A percentile compares a stretch with the other conserved stretches of the same genome.
Evolutionary conservation across 2,888 invertebrate genomes (phyloP).

Genomic region (Megastigmus dorsalis): DNA sequence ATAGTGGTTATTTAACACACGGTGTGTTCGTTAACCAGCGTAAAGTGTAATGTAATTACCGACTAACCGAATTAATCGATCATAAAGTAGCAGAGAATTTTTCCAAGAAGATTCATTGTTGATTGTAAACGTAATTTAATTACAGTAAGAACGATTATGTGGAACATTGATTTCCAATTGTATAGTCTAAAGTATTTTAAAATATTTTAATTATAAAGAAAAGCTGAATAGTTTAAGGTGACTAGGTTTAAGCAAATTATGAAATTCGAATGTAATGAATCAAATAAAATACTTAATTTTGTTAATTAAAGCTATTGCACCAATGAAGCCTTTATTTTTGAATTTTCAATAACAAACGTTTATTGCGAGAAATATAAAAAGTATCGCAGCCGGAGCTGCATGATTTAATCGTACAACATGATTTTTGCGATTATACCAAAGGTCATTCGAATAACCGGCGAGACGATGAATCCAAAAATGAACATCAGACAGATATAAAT

Average conservation of each 20-base stretch:
- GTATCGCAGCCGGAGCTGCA: no score
- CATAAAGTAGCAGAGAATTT: not conserved
- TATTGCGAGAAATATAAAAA: not conserved
- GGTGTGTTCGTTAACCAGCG: not conserved
- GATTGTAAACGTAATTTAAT: not conserved
- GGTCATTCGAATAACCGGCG: slow-evolving; percentile 66
- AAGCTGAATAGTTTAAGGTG: slow-evolving; percentile 10
- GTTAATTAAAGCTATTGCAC: slow-evolving; percentile 4
- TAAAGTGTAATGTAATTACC: slow-evolving; percentile 17
- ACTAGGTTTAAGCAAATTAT: slow-evolving; percentile 35
- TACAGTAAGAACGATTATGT: not conserved
- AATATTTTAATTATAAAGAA: slow-evolving; percentile 6
- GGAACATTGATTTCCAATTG: slow-evolving; percentile 9
- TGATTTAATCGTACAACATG: slow-evolving; percentile 60
- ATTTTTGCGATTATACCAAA: slow-evolving; percentile 64
- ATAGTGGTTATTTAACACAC: not conserved
- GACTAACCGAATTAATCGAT: not conserved
- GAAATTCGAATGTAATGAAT: slow-evolving; percentile 33
- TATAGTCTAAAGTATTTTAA: slow-evolving; percentile 29
- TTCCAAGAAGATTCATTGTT: not conserved
- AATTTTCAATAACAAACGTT: not conserved
- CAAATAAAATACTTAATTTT: slow-evolving; percentile 48
- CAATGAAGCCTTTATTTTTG: slow-evolving; percentile 23
- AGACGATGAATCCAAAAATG: slow-evolving; percentile 66
- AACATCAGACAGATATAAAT: slow-evolving; percentile 66